Evolutionary conservation across 2,113 vertebrate genomes (phyloP), one percentile per base, ranked within the genome.

Genomic region (Cacatua alba): DNA sequence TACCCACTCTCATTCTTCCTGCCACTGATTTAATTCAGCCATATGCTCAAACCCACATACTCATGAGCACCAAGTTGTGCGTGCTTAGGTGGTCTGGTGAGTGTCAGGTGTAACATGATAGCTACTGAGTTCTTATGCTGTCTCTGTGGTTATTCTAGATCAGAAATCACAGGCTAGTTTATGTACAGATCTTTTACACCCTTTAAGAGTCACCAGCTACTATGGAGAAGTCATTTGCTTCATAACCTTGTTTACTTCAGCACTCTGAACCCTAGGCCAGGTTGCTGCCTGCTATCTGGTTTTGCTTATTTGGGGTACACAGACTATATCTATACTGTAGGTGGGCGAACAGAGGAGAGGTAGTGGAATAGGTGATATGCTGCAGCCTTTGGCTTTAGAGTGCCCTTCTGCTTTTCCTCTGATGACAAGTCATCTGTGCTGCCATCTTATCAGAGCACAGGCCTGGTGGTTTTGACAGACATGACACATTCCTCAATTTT

Each of bases 391-490:
- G 46, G 25, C 23, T 28, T 60, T 44, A 52, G 9, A 65, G 71
- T 17, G 31, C 43, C n/a, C 20, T 86, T 88, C 88, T 88, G 88
- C 44, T 77, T 94, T 88, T 79, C 49, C 29, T 82, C 41, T 80
- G 63, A 37, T 86, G 63, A 53, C 39, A 92, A 62, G 62, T 62
- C 29, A 11, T 35, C 57, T 62, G 35, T 28, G 41, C 49, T 86
- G 26, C 25, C 10, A 0, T 46, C 63, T 75, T 83, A 57, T 12
- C 0, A 0, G 71, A 74, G 55, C 3, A 1, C 31, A 46, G 31
- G 21, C 26, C n/a, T 52, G n/a, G 24, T 92, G 82, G 4, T 80
- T 95, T 82, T 69, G 68, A 77, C 31, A 86, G 53, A 70, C 94
- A 74, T 9, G 82, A 49, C 46, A 67, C 29, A 63, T 88, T 90